Evolutionary conservation across 2,888 invertebrate genomes (phyloP).

Genomic region (Ochropleura leucogaster): DNA sequence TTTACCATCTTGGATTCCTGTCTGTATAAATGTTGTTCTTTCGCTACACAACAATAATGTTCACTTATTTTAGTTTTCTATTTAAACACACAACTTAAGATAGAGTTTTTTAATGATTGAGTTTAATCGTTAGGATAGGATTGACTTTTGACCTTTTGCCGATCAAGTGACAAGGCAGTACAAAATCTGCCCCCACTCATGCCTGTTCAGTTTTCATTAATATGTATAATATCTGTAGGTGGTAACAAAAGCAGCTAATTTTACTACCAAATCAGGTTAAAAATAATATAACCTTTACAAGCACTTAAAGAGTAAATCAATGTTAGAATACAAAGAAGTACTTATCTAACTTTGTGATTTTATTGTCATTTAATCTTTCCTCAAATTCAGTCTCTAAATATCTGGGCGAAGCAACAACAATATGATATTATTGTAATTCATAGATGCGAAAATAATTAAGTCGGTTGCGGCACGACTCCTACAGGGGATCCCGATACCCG

Average conservation of each 20-base stretch:
- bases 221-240: slow-evolving; percentile 4
- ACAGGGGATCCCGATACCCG: slow-evolving; percentile 70
- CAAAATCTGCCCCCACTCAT: slow-evolving; percentile 3
- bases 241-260: slow-evolving; percentile 10
- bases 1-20: slow-evolving; percentile 53
- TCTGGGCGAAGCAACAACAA: slow-evolving; percentile 46
- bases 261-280: slow-evolving; percentile 17
- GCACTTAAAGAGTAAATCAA: neutral
- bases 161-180: slow-evolving; percentile 25
- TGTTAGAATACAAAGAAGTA: neutral
- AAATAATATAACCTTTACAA: slow-evolving; percentile 17
- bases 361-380: neutral
- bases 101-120: neutral
- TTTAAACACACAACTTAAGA: neutral
- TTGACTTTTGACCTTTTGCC: slow-evolving; percentile 1
- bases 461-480: slow-evolving; percentile 73
- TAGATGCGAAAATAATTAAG: slow-evolving; percentile 81
- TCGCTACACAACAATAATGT: slow-evolving; percentile 12
- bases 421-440: slow-evolving; percentile 73
- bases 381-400: slow-evolving; percentile 22
- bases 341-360: neutral
- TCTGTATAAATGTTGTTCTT: slow-evolving; percentile 46
- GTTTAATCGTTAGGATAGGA: neutral
- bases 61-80: neutral
- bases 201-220: slow-evolving; percentile 7